These are phyloP conservation scores for Cryptocheilus praepositus DNA, from an alignment of 2,888 invertebrate species.

Conservation along the genomic window DNA sequence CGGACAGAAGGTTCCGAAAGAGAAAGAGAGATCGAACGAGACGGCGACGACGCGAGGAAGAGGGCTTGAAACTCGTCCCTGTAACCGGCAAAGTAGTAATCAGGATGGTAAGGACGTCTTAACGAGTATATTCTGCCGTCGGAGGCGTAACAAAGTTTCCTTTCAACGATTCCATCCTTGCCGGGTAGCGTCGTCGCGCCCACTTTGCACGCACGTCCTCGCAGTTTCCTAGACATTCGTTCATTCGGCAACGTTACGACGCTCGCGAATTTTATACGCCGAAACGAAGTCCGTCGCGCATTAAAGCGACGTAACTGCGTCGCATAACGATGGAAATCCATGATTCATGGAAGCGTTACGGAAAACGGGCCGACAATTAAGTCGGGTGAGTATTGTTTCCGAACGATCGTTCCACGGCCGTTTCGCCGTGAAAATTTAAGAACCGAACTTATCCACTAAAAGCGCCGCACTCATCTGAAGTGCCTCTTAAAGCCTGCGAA, in stretches of 20 bases:
- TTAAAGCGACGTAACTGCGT: constrained; percentile 4
- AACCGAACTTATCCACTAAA: constrained; percentile 24
- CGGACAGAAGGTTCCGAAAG: constrained; percentile 6
- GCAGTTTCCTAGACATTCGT: not conserved
- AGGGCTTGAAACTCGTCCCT: constrained; percentile 22
- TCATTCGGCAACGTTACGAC: not conserved
- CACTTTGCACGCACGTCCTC: not conserved
- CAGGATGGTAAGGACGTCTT: constrained; percentile 31
- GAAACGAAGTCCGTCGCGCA: not conserved
- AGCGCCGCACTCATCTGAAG: constrained; percentile 12
- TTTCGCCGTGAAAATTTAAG: constrained; percentile 20
- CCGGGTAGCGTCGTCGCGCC: not conserved
- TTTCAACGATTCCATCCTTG: constrained; percentile 14
- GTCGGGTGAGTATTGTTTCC: constrained; percentile 14
- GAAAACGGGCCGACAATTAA: constrained; percentile 26
- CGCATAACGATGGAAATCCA: constrained; percentile 10
- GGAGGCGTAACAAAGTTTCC: constrained; percentile 47
- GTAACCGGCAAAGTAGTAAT: constrained; percentile 34
- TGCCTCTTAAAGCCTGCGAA: constrained; percentile 14
- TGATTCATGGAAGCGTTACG: constrained; percentile 24
- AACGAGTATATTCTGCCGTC: constrained; percentile 40
- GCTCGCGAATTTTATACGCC: constrained; percentile 3
- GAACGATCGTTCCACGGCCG: not conserved
- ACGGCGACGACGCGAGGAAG: constrained; percentile 11
- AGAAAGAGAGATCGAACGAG: constrained; percentile 8